These are phyloP conservation scores for Drosophila ambigua DNA, from an alignment of 1,140 invertebrate genomes.

Conservation along the genomic window DNA sequence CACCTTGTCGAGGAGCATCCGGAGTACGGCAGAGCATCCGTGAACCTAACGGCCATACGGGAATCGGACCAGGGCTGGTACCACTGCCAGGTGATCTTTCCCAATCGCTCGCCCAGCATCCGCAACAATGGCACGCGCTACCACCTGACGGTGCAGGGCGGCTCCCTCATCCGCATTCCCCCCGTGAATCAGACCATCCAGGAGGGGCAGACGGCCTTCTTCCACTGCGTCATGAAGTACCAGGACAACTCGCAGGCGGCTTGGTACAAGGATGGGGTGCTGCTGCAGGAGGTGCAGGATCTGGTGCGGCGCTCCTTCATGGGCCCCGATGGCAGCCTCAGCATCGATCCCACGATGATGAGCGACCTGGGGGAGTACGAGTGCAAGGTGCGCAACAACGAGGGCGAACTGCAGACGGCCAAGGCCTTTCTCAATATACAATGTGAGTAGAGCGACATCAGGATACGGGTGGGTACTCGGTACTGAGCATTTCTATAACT, in stretches of 20 bases:
- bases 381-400: conserved; percentile 92
- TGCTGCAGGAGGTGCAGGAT: conserved; percentile 87
- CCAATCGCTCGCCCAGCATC: conserved; percentile 92
- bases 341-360: conserved; percentile 90
- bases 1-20: conserved; percentile 85
- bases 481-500: too few species aligned
- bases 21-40: conserved; percentile 90
- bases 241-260: conserved; percentile 86
- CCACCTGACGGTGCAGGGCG: conserved; percentile 91
- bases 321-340: conserved; percentile 89
- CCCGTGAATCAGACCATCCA: conserved; percentile 95
- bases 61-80: conserved; percentile 96
- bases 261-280: conserved; percentile 89
- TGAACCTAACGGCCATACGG: conserved; percentile 94
- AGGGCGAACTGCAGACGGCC: conserved; percentile 92
- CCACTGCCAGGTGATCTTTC: conserved; percentile 94
- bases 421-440: conserved; percentile 96
- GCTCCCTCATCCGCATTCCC: conserved; percentile 85
- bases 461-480: too few species aligned
- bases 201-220: conserved; percentile 92
- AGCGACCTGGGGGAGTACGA: conserved; percentile 95
- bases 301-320: conserved; percentile 87
- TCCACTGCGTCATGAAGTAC: conserved; percentile 91
- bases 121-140: conserved; percentile 95
- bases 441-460: conserved; percentile 87